Conservation (phyloP, 2,888 invertebrate genomes). For the Andrena hattorfiana region DNA sequence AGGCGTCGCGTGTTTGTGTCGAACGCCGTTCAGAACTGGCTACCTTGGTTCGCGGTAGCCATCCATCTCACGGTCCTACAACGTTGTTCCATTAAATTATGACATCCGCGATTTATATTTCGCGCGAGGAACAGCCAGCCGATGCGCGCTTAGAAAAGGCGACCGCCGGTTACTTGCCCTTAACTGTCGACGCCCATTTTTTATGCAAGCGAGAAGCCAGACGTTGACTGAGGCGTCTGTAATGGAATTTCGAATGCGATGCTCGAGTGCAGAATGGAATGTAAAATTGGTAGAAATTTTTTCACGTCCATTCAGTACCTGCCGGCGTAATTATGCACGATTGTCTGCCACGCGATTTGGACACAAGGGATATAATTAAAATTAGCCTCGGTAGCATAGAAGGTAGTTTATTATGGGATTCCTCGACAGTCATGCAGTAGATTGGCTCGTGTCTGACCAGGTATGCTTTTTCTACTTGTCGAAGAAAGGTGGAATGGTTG, state of each 20-base stretch:
- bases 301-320: no score
- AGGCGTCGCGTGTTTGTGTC: conserved; percentile 45
- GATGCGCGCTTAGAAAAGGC: conserved; percentile 20
- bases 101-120: conserved; percentile 68
- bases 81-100: conserved; percentile 78
- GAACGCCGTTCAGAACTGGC: conserved; percentile 67
- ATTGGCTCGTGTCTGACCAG: no score
- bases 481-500: no score
- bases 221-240: background rate
- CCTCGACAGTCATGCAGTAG: no score
- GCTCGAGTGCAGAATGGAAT: background rate
- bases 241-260: background rate
- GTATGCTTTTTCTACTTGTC: no score
- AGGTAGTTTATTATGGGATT: no score
- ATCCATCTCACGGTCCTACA: conserved; percentile 62
- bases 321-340: no score
- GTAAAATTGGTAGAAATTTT: no score
- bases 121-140: conserved; percentile 51
- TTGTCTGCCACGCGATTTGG: no score
- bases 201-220: background rate
- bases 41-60: conserved; percentile 63
- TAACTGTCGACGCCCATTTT: conserved; percentile 36
- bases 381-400: no score
- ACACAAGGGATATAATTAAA: no score
- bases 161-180: conserved; percentile 6